These are phyloP conservation scores for Hypotaenidia okinawae DNA, from an alignment of 2,797 vertebrate species.

Conservation along the genomic window DNA sequence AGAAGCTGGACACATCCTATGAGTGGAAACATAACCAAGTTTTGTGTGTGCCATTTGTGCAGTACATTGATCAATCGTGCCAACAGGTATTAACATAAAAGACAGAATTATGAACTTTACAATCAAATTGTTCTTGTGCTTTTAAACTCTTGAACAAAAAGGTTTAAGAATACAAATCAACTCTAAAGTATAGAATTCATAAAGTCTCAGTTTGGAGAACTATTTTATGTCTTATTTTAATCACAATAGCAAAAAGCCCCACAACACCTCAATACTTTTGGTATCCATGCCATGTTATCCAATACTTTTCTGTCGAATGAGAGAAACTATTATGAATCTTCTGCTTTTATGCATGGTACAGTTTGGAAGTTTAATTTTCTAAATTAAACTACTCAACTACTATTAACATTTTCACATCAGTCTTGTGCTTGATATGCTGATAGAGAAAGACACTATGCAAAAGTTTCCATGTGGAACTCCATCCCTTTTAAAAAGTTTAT, in stretches of 20 bases:
- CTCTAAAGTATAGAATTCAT: not conserved
- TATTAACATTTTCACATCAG: not conserved
- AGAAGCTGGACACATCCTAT: not conserved
- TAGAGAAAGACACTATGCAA: not conserved
- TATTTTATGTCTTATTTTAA: not conserved
- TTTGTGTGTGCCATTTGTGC: not conserved
- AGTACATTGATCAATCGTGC: not conserved
- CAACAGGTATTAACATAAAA: not conserved
- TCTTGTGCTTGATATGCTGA: not conserved
- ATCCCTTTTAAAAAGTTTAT: not conserved
- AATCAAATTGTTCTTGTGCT: not conserved
- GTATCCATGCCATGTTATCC: not conserved
- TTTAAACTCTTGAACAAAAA: not conserved
- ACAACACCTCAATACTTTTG: not conserved
- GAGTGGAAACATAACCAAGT: not conserved
- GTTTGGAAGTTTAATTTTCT: not conserved
- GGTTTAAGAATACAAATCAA: not conserved
- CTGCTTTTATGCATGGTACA: not conserved
- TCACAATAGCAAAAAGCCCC: not conserved
- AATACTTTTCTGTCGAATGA: not conserved
- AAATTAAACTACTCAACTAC: not conserved
- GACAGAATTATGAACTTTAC: not conserved
- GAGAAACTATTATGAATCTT: not conserved
- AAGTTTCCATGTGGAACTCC: rapidly evolving
- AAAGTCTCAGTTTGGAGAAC: not conserved